A percentile compares a stretch with the other conserved stretches of the same genome.
These are phyloP conservation scores for Glossophaga mutica DNA, from an alignment of 2,797 vertebrate species.

Conservation along the genomic window DNA sequence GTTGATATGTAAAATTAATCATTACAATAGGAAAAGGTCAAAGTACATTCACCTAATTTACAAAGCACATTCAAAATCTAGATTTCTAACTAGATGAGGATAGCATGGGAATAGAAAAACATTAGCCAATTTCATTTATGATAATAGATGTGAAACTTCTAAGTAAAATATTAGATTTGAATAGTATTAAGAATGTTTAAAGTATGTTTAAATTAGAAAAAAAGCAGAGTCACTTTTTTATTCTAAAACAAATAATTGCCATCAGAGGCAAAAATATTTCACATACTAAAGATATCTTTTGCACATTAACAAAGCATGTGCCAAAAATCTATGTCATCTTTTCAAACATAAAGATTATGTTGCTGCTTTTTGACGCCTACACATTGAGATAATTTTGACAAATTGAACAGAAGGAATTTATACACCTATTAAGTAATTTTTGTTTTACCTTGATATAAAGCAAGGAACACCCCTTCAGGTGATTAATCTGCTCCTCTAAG, in stretches of 20 bases:
- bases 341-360: background rate
- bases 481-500: background rate
- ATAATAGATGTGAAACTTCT: background rate
- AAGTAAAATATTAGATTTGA: background rate
- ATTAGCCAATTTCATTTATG: background rate
- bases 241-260: background rate
- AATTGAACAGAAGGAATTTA: background rate
- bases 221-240: background rate
- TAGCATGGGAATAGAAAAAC: background rate
- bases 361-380: background rate
- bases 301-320: background rate
- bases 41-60: background rate
- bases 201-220: background rate
- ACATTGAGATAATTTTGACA: background rate
- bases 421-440: background rate
- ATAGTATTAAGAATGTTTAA: background rate
- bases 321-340: background rate
- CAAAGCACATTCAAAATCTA: background rate
- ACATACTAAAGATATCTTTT: background rate
- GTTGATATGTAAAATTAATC: background rate
- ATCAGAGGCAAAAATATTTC: background rate
- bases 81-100: background rate
- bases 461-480: background rate
- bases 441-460: background rate
- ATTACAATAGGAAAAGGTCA: background rate